These are phyloP conservation scores for Lithophane leautieri DNA, from an alignment of 2,888 invertebrate genomes.

Conservation along the genomic window DNA sequence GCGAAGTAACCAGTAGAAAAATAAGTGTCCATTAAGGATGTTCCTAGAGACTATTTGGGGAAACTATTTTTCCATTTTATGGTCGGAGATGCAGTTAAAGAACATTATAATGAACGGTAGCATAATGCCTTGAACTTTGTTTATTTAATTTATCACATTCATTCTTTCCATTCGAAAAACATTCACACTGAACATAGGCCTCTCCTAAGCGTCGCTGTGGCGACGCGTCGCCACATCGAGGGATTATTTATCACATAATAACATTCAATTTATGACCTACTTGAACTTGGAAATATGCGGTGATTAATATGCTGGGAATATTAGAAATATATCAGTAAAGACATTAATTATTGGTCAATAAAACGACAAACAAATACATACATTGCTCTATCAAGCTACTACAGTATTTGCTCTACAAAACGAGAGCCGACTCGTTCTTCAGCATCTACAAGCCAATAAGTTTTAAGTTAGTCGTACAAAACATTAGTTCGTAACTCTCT, in stretches of 20 bases:
- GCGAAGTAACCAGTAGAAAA: constrained; percentile 13
- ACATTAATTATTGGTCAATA: neutral
- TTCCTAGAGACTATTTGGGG: neutral
- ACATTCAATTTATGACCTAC: too few species aligned
- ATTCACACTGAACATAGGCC: too few species aligned
- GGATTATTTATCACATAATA: neutral
- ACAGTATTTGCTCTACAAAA: neutral
- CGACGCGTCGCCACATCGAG: too few species aligned
- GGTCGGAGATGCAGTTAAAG: too few species aligned
- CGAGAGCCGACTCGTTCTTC: neutral
- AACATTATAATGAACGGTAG: too few species aligned
- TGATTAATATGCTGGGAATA: too few species aligned
- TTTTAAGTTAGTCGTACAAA: constrained; percentile 12
- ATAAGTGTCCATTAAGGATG: constrained; percentile 31
- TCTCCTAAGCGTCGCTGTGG: too few species aligned
- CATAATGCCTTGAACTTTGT: neutral
- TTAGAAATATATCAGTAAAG: too few species aligned
- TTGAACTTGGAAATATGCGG: neutral
- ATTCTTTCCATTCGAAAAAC: neutral
- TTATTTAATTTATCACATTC: neutral
- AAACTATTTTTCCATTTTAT: neutral
- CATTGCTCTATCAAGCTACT: neutral
- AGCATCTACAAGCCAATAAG: constrained; percentile 3
- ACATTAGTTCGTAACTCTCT: constrained; percentile 1
- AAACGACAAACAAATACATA: neutral